Conservation (phyloP, 2,888 invertebrate genomes). For the Dolomedes plantarius region DNA sequence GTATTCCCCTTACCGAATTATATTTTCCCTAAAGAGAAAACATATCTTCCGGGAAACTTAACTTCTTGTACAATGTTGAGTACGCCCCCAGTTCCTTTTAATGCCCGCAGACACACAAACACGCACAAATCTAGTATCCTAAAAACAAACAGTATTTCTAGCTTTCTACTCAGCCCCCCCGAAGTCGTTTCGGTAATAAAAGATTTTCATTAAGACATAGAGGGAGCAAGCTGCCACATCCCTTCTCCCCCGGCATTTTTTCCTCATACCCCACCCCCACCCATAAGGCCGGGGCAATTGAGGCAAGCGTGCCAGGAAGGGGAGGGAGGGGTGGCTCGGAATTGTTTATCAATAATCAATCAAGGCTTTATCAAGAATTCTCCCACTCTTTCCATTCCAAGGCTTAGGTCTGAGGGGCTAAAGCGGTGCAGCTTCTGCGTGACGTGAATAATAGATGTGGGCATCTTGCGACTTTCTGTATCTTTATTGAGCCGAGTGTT, state of each 20-base stretch:
- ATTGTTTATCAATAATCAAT: slow-evolving; percentile 72
- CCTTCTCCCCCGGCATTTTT: slow-evolving; percentile 20
- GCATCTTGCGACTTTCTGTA: slow-evolving; percentile 40
- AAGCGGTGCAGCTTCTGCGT: slow-evolving; percentile 36
- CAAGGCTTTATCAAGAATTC: slow-evolving; percentile 57
- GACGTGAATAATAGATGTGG: slow-evolving; percentile 62
- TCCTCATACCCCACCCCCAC: slow-evolving; percentile 22
- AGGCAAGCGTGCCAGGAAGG: slow-evolving; percentile 29
- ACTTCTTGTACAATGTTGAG: too few relatives aligned
- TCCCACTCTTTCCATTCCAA: not conserved
- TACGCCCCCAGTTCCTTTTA: too few relatives aligned
- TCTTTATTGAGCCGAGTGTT: slow-evolving; percentile 41
- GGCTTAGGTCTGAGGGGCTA: not conserved
- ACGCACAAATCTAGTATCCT: too few relatives aligned
- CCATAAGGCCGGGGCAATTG: slow-evolving; percentile 15
- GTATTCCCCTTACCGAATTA: too few relatives aligned
- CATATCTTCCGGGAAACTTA: too few relatives aligned
- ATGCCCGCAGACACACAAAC: too few relatives aligned
- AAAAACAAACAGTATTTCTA: too few relatives aligned
- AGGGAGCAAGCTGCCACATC: slow-evolving; percentile 29
- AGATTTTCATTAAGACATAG: slow-evolving; percentile 65
- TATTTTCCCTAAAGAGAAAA: too few relatives aligned
- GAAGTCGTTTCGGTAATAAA: slow-evolving; percentile 40
- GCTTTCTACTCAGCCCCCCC: slow-evolving; percentile 3
- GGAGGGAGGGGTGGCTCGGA: slow-evolving; percentile 20